These are phyloP conservation scores for Hexactinellida sp. DNA, from an alignment of 37 sponge, comb jelly and placozoan genomes.

Conservation along the genomic window DNA sequence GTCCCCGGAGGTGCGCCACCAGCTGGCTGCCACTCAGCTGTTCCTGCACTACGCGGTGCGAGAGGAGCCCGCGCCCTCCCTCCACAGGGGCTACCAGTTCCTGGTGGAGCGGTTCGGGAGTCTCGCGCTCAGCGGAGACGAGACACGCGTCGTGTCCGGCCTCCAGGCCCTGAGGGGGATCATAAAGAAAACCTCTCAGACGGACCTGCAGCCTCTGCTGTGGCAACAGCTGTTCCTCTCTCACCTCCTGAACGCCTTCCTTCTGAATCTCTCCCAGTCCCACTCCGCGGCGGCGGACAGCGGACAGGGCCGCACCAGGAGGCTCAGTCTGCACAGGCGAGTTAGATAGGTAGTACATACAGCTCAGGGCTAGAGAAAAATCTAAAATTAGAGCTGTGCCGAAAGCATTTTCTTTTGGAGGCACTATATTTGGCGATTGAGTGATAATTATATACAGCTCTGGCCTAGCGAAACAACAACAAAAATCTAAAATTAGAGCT, in stretches of 20 bases:
- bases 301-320: neutral
- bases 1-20: neutral
- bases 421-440: no score
- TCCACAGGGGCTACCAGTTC: slow-evolving; percentile 4
- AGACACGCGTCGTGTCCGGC: neutral
- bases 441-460: no score
- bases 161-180: slow-evolving; percentile 2
- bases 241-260: slow-evolving; percentile 4
- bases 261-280: neutral
- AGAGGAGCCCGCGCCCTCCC: neutral
- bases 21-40: neutral
- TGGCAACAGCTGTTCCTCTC: neutral
- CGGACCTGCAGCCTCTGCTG: neutral
- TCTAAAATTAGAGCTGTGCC: no score
- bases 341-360: no score
- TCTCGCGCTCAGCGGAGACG: neutral
- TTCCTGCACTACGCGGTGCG: neutral
- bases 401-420: no score
- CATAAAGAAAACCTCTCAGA: neutral
- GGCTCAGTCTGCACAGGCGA: neutral
- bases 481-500: no score
- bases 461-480: no score
- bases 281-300: neutral
- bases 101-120: slow-evolving; percentile 9
- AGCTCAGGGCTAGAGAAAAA: no score